Evolutionary conservation across 2,888 invertebrate species (phyloP), one percentile per base, ranked within the genome.

Genomic region (Mesoligia furuncula): DNA sequence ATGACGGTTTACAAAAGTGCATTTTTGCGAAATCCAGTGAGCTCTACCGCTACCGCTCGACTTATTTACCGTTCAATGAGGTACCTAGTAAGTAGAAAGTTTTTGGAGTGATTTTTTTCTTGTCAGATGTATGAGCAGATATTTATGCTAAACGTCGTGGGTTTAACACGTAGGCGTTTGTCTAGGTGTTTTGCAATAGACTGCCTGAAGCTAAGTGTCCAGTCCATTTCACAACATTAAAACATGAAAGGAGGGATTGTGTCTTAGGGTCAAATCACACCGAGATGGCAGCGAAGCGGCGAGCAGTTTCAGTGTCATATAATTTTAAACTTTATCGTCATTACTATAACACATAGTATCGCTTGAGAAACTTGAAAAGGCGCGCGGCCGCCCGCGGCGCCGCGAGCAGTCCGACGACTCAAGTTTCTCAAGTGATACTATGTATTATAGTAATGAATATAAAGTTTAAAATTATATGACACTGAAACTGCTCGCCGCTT

Each of bases 91-190:
- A 80, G 64, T 78, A 86, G 86, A 83, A 79, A 83, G 84, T 85
- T 67, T 82, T 73, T 45, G 36, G 27, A 45, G 45, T 73, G 27
- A 61, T 51, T 42, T 71, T 85, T 78, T 66, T 65, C 68, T 48
- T 79, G 83, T 45, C 70, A 70, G 42, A 72, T 73, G 51, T 61
- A 42, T 68, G 42, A 61, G 36, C 27, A n/a, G 57, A 69, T 64
- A 77, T 68, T 64, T 75, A 82, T 79, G 66, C 62, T 71, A 73
- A 83, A 75, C 79, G 39, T 83, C 70, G 51, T 57, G 39, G 20
- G 59, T 48, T 54, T 61, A 45, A 79, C 42, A 79, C 42, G 84
- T 86, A 86, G 84, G 84, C 67, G 86, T 73, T 67, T 71, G 73
- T 71, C 64, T 79, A 86, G 51, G 48, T 59, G 45, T 86, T 75